Percentiles rank a stretch among this genome's conserved stretches.
Evolutionary conservation across 2,888 invertebrate species (phyloP).

Genomic region (Caradrina kadenii): DNA sequence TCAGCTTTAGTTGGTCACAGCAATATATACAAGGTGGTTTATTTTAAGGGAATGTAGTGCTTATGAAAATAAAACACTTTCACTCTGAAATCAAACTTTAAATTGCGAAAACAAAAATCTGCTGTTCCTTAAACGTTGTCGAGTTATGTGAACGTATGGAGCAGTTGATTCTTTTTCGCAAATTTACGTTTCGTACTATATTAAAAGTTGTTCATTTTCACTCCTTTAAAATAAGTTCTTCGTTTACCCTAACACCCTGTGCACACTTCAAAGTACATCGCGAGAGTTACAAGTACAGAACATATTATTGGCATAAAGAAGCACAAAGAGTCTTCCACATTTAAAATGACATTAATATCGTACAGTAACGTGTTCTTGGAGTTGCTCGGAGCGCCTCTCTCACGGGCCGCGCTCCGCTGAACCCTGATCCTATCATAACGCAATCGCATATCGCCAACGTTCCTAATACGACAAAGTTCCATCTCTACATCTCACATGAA

Average conservation of each 20-base stretch:
- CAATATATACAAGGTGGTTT: no score
- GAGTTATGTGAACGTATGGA: no score
- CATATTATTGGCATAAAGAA: conserved; percentile 12
- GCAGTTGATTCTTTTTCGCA: no score
- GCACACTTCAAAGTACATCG: neutral
- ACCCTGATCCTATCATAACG: conserved; percentile 90
- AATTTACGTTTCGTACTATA: no score
- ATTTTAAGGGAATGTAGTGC: no score
- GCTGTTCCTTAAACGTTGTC: no score
- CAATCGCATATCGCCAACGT: conserved; percentile 83
- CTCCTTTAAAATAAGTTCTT: no score
- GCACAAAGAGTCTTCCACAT: conserved; percentile 75
- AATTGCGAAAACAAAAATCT: no score
- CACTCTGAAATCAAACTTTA: no score
- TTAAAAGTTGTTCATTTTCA: no score
- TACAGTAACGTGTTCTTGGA: conserved; percentile 77
- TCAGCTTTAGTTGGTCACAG: neutral
- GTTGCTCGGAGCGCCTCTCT: conserved; percentile 75
- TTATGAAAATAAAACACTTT: no score
- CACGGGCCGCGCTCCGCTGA: conserved; percentile 82
- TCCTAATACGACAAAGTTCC: conserved; percentile 72
- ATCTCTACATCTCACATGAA: conserved; percentile 48
- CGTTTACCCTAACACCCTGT: no score
- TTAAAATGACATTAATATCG: conserved; percentile 84
- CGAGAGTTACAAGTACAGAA: neutral